Conservation (phyloP, 2,888 invertebrate species). For the Norana najaformis region DNA sequence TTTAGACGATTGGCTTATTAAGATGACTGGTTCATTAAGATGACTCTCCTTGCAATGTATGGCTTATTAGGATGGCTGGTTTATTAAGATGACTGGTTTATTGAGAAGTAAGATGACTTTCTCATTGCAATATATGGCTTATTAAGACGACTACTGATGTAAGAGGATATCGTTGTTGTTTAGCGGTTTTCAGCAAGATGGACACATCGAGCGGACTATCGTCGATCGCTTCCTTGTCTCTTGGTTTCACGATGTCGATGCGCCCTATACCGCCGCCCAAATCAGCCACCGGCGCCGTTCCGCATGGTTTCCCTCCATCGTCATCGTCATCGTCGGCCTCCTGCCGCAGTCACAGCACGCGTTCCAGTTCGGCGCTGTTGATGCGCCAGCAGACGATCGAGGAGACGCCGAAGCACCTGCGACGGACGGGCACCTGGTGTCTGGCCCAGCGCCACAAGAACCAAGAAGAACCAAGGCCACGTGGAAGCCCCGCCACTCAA, state of each 20-base stretch:
- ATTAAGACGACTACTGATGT: too few relatives aligned
- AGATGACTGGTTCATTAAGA: too few relatives aligned
- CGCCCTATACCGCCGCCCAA: not conserved
- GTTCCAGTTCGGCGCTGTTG: not conserved
- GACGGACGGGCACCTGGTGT: not conserved
- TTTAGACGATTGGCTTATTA: too few relatives aligned
- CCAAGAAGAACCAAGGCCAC: not conserved
- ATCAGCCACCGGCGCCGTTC: not conserved
- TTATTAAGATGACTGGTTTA: too few relatives aligned
- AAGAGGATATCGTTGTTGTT: not conserved
- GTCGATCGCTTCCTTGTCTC: slow-evolving; percentile 44
- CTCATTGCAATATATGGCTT: too few relatives aligned
- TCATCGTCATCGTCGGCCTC: not conserved
- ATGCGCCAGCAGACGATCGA: not conserved
- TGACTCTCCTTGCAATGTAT: too few relatives aligned
- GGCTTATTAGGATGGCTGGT: too few relatives aligned
- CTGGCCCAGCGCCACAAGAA: not conserved
- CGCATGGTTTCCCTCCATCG: not conserved
- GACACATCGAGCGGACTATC: slow-evolving; percentile 44
- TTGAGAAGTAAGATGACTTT: too few relatives aligned
- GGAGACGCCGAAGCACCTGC: not conserved
- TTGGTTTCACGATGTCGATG: slow-evolving; percentile 46
- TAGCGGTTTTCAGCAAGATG: slow-evolving; percentile 33
- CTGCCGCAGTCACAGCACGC: not conserved
- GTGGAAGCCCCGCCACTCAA: not conserved